These are phyloP conservation scores for Halisarca cf. caerulea DNA, from an alignment of 37 sponge, comb jelly and placozoan genomes.

Conservation along the genomic window DNA sequence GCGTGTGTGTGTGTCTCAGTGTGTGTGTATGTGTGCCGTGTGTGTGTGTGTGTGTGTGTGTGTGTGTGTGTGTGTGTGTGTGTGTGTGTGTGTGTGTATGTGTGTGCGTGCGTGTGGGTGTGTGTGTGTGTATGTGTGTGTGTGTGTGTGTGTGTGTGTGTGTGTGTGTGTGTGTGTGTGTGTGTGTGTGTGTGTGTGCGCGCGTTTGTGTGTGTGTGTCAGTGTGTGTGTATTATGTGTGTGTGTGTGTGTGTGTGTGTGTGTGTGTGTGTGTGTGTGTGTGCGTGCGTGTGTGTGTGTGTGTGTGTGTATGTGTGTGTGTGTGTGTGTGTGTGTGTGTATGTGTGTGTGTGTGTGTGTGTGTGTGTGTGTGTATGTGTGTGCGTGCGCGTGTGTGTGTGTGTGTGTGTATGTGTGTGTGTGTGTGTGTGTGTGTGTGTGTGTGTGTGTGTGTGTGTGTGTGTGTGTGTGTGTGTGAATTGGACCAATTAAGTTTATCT, in stretches of 20 bases:
- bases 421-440: background rate
- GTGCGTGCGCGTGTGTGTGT: background rate
- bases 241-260: background rate
- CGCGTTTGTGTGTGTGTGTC: too few relatives aligned
- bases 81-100: constrained; percentile 16
- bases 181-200: background rate
- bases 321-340: constrained; percentile 29
- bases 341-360: constrained; percentile 17
- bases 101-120: constrained; percentile 26
- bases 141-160: constrained; percentile 36
- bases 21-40: background rate
- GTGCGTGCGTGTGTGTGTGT: background rate
- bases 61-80: background rate
- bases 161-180: constrained; percentile 17
- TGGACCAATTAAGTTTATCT: background rate
- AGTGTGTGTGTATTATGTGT: too few relatives aligned
- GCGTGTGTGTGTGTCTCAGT: constrained; percentile 9
- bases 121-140: constrained; percentile 29
- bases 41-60: constrained; percentile 4
- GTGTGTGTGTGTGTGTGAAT: background rate
- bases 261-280: background rate
- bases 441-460: background rate
- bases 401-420: background rate
- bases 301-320: background rate
- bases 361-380: background rate